Evolutionary conservation across 2,888 invertebrate genomes (phyloP).

Genomic region (Tryphoninae sp.): DNA sequence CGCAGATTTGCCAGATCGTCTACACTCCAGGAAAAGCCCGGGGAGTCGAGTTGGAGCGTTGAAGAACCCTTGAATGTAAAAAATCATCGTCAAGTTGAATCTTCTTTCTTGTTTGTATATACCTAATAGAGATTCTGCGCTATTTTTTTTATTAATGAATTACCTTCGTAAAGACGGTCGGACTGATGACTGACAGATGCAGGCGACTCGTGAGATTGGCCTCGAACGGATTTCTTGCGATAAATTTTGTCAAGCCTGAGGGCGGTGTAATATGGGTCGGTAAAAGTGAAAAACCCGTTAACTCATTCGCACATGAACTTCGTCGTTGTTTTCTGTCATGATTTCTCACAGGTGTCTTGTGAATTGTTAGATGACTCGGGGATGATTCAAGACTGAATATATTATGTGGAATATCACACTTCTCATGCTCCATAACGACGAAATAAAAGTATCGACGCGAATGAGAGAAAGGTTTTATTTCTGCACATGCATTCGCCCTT

Average conservation of each 20-base stretch:
- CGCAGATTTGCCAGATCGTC: conserved; percentile 87
- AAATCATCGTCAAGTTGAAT: too few relatives aligned
- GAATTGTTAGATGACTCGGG: conserved; percentile 63
- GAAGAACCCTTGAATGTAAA: conserved; percentile 76
- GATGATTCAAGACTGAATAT: conserved; percentile 27
- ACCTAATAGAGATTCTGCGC: too few relatives aligned
- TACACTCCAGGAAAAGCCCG: conserved; percentile 87
- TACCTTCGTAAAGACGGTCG: conserved; percentile 79
- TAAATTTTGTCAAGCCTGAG: conserved; percentile 82
- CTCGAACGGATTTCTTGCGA: conserved; percentile 87
- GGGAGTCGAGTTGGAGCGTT: conserved; percentile 74
- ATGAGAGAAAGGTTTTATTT: not conserved
- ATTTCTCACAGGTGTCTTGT: conserved; percentile 71
- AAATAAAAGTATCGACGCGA: not conserved
- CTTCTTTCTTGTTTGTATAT: not conserved
- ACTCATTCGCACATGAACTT: conserved; percentile 61
- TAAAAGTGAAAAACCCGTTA: conserved; percentile 74
- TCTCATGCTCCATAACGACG: conserved; percentile 41
- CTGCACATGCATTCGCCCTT: not conserved
- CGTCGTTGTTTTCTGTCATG: conserved; percentile 61
- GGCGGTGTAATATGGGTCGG: conserved; percentile 83
- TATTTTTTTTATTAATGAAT: not conserved
- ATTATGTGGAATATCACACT: conserved; percentile 28
- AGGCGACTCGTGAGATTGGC: conserved; percentile 85
- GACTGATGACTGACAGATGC: conserved; percentile 87